Base-by-base conservation (phyloP, 2,888 invertebrate species). In the Limnephilus lunatus region DNA sequence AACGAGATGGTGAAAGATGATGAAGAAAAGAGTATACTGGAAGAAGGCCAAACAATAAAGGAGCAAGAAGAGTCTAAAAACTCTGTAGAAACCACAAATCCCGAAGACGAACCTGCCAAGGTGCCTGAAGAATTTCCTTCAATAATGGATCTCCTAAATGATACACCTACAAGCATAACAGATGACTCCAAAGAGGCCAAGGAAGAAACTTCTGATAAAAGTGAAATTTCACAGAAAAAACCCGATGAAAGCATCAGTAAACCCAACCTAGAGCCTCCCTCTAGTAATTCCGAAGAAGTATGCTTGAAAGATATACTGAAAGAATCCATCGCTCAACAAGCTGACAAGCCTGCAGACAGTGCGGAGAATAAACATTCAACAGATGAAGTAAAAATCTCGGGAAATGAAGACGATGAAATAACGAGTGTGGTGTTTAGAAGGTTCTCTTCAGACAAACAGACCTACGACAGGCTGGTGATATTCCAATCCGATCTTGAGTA, bases 71-170 rank as follows among this genome's bases (percentile, higher is more conserved):
- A 89, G 81, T 44, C 9, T 44, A 44, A 86, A 44, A 86, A 86
- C n/a, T 25, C n/a, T 44, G 48, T 30, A n/a, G 86, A 86, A 86
- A 9, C 30, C 44, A 44, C 30, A 44, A 86, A 86, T 86, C 11
- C 39, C 31, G 80, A 85, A 53, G 82, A 86, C 7, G 87, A 92
- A 44, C 25, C 80, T 31, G 89, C 35, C 25, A 90, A 92, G 14
- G 83, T 85, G 12, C 92, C 93, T 88, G 95, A 96, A 94, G 95
- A 95, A 83, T 96, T 96, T 94, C 96, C 96, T 88, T 96, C 96
- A n/a, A 96, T 96, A 92, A 95, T 96, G 95, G 96, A 96, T 92
- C 96, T 96, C 92, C 94, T 96, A n/a, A 96, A 95, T 94, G 95
- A 95, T 83, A 95, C 85, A 94, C 94, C 92, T 92, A 83, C 92